Evolutionary conservation across 2,113 vertebrate genomes (phyloP), one percentile per base, ranked within the genome.

Genomic region (Clupea harengus): DNA sequence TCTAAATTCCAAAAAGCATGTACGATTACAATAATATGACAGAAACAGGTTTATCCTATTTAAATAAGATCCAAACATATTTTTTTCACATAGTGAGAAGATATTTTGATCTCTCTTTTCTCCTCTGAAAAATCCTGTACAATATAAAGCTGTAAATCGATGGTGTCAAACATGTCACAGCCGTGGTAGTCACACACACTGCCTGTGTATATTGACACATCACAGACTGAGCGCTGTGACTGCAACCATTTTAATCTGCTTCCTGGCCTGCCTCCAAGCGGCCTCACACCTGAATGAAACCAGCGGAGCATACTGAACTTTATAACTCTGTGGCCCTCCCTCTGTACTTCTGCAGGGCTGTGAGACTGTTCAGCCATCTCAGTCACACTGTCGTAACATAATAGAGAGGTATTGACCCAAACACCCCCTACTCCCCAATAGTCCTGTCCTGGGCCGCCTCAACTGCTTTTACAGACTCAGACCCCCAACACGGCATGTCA

Each of bases 331-430:
- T 52, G 54, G n/a, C 50, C 28, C 28, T 18, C 80, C 64, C 47
- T 20, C 44, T 49, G 44, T 60, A 52, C 46, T 60, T 45, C 22
- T 72, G 80, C 32, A 13, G 84, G 72, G 52, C 52, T 20, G 45
- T 45, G 64, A 46, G 28, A 52, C 72, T 25, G 9, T 81, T 81
- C 49, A 75, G 32, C 20, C 49, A 18, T 11, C 75, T 78, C 50
- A 17, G 47, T 81, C 49, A 22, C 49, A 45, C 72, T 45, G 81
- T 22, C 49, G 28, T 45, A 44, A 25, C 44, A 82, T 32, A 60
- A 67, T 80, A 86, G 81, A 57, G 64, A 86, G 81, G 49, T 86
- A 64, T 46, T 67, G 80, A 45, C 39, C 25, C 47, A 52, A 46
- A 45, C 44, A 86, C 82, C 81, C 46, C 45, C 39, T 57, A 32